Percentiles rank a stretch among this genome's conserved stretches.
These are phyloP conservation scores for Diachrysia chrysitis DNA, from an alignment of 2,888 invertebrate species.

Conservation along the genomic window DNA sequence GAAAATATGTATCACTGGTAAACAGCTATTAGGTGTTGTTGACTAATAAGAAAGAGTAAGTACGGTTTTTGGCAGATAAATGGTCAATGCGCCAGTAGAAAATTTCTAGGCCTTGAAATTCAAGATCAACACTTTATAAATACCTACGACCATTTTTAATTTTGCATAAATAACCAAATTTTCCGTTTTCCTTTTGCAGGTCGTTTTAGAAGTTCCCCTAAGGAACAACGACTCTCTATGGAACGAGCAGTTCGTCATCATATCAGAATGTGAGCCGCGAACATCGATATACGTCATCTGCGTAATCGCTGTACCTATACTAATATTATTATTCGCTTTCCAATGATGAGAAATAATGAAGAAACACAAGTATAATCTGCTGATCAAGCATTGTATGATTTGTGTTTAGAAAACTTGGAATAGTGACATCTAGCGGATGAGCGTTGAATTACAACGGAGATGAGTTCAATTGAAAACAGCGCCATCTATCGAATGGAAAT, in stretches of 20 bases:
- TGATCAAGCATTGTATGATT: neutral
- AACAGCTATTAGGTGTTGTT: no score
- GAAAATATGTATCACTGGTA: no score
- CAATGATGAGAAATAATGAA: constrained; percentile 79
- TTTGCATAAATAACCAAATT: neutral
- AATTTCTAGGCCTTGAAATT: no score
- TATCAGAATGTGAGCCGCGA: constrained; percentile 93
- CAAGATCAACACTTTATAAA: no score
- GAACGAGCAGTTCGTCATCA: constrained; percentile 93
- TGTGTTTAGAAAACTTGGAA: neutral
- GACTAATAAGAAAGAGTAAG: no score
- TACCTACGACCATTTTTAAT: no score
- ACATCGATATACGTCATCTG: constrained; percentile 92
- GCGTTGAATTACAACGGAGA: neutral
- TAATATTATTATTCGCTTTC: constrained; percentile 92
- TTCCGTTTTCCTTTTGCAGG: constrained; percentile 68
- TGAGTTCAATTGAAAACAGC: neutral
- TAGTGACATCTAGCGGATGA: constrained; percentile 15
- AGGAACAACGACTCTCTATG: constrained; percentile 91
- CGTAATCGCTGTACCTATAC: constrained; percentile 92
- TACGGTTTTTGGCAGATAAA: no score
- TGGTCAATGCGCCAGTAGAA: no score
- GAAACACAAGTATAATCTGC: neutral
- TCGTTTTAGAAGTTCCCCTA: constrained; percentile 92
- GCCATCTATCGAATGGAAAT: neutral